Base-by-base conservation (phyloP, 2,797 vertebrate genomes). In the Thripadectes ignobilis region DNA sequence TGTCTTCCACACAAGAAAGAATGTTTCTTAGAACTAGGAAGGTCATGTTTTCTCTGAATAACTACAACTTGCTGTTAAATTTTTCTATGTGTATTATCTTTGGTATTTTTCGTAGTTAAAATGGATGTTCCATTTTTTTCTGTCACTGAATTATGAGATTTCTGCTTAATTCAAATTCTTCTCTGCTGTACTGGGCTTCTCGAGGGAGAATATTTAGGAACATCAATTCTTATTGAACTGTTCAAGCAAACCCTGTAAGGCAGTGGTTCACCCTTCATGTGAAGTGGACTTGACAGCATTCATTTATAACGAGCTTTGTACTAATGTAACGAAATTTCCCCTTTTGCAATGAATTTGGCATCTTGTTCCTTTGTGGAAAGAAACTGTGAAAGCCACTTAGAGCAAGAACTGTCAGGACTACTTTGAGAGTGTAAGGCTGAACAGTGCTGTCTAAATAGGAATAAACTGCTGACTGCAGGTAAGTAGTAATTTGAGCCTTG, bases 211-310 rank as follows among this genome's bases (percentile, higher is more conserved):
- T 82, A 67, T 86, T 79, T 88, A 71, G 80, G 18, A 87, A 67
- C 71, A 54, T 90, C 57, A 92, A 14, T 95, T 93, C 63, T 79
- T 94, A 67, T 5, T 88, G 90, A 92, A 18, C 67, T 94, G 34
- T 84, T 91, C 49, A 88, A 69, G 55, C 48, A 93, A 81, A 62
- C 57, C 22, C 67, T 85, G 29, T 77, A 82, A 88, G 74, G 71
- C 61, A 84, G 14, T 4, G 8, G 81, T 93, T 96, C 49, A 58
- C 85, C 29, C 66, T 92, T 96, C 86, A 43, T 14, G 59, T 90
- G 85, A 91, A 96, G 61, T 78, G 69, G 67, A 91, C 82, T 93
- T 88, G 93, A 91, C 95, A 97, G 69, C 63, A 59, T 96, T 96
- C 67, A 55, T 97, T 95, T 94, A 89, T 96, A 88, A 83, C 75